Base-by-base conservation (phyloP, 2,888 invertebrate genomes). In the Lepidocyrtinus sp. region DNA sequence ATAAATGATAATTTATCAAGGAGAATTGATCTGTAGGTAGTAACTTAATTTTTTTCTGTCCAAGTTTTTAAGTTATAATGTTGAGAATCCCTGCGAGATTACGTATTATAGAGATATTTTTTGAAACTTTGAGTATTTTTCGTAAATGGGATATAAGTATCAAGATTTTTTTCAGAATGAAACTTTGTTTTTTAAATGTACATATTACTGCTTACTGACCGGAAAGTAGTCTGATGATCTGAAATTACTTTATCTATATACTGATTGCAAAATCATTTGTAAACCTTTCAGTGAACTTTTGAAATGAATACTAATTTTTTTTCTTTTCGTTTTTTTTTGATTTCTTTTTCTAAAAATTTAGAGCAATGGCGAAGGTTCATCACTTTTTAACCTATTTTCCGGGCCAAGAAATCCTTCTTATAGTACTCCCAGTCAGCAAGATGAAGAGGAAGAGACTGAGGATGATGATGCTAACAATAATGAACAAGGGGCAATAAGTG, bases 301-400 rank as follows among this genome's bases (percentile, higher is more conserved):
- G 67, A 73, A 73, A 63, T 21, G 22, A 36, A 65, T 61, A 27
- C 45, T 46, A 24, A 75, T 24, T 27, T 12, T 61, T 75, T 64
- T 64, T 24, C 22, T 64, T 36, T 65, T n/a, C n/a, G n/a, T 15
- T 73, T 55, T 45, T 17, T 24, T 64, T 36, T 71, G 19, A 21
- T 70, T 55, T 70, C 26, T 7, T 50, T 65, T 64, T 7, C n/a
- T 0, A 50, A 25, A 65, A 25, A 64, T 46, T 55, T 70, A 72
- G 77, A 67, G 21, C 71, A 63, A 77, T 67, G 67, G 45, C 19
- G 71, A 77, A 19, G 77, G 77, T 77, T 77, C 77, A 78, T 78
- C 72, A 78, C 73, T 78, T 78, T 78, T 78, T 72, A 73, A 73
- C 72, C 78, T 78, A 78, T 78, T 78, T 78, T 78, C 78, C 36